phyloP scores from a whole-genome alignment of 2,797 vertebrate genomes.

The Semotilus atromaculatus region DNA sequence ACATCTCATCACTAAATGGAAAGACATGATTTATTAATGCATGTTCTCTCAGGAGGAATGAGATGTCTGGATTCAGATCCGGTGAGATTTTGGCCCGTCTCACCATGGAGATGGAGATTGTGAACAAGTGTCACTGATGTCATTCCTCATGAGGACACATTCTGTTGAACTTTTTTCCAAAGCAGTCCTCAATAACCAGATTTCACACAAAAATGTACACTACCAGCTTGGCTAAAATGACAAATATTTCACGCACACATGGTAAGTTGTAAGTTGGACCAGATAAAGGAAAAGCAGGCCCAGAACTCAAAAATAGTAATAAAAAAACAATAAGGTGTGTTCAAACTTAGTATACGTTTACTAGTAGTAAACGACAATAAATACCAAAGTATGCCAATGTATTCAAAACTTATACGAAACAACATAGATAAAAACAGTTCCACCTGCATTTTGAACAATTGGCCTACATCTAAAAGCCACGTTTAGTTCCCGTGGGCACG shows the following conservation, averaged over 20 bases:
- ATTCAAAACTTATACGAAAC: conserved; percentile 27
- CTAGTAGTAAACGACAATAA: background rate
- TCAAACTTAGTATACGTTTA: background rate
- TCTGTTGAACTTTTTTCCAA: background rate
- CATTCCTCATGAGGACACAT: background rate
- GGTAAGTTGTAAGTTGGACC: no score
- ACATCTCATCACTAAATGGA: conserved; percentile 71
- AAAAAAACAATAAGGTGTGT: background rate
- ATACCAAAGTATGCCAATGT: background rate
- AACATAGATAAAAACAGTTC: conserved; percentile 41
- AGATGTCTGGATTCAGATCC: background rate
- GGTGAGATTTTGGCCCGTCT: background rate
- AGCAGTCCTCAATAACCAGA: background rate
- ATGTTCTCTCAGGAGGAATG: conserved; percentile 43
- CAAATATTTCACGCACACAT: background rate
- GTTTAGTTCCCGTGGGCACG: conserved; percentile 57
- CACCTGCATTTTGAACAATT: conserved; percentile 60
- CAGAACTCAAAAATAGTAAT: background rate
- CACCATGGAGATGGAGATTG: background rate
- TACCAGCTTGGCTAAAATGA: background rate
- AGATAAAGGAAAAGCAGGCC: background rate
- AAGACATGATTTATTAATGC: conserved; percentile 76
- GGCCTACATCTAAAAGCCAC: conserved; percentile 59
- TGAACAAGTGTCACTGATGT: conserved; percentile 33
- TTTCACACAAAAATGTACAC: background rate